Evolutionary conservation across 2,888 invertebrate genomes (phyloP).

Genomic region (Barypeithes pellucidus): DNA sequence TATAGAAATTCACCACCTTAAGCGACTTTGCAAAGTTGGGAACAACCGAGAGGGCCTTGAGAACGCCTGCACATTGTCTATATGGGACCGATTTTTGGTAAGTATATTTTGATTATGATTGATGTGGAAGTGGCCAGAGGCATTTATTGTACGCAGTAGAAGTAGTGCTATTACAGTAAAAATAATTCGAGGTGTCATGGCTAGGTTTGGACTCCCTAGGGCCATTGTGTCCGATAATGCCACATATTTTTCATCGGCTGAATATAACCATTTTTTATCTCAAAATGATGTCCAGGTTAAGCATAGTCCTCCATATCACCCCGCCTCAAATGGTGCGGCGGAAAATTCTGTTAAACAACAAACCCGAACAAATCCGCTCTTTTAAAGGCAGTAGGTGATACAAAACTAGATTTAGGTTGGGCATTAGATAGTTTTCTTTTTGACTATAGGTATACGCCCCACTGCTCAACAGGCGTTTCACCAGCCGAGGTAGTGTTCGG

Average conservation of each 20-base stretch:
- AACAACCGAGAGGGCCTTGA: no score
- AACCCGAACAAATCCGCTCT: background rate
- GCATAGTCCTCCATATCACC: background rate
- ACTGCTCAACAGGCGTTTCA: no score
- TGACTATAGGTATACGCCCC: background rate
- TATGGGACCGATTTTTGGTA: no score
- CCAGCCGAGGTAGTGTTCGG: no score
- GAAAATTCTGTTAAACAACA: constrained; percentile 14
- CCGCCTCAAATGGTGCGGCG: constrained; percentile 4
- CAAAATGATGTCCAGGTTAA: background rate
- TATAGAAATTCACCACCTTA: no score
- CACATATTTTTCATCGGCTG: background rate
- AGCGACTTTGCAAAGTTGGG: no score
- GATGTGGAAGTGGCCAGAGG: background rate
- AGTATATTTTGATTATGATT: background rate
- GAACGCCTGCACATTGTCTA: no score
- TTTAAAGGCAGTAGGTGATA: background rate
- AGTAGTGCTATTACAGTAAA: background rate
- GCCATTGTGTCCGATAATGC: background rate
- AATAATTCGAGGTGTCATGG: background rate
- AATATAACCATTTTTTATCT: background rate
- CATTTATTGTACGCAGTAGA: background rate
- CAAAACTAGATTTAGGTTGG: background rate
- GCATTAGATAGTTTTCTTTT: background rate
- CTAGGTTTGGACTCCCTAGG: background rate